phyloP scores from a whole-genome alignment of 2,888 invertebrate species.

The Xiphydria camelus region DNA sequence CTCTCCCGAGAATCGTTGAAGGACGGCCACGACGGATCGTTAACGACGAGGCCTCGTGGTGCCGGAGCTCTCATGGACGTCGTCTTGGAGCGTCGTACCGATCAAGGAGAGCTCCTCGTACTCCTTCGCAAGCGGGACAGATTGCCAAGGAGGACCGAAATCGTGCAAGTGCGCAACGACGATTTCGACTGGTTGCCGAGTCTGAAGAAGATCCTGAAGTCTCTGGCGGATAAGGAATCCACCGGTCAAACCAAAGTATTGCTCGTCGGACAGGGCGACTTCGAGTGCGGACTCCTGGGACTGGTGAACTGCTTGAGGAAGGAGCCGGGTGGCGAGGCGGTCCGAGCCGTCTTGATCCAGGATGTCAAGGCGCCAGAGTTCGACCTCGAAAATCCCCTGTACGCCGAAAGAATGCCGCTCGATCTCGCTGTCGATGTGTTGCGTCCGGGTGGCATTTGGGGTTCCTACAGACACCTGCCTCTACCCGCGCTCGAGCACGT shows the following conservation, averaged over 20 bases:
- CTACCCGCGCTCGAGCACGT: constrained; percentile 61
- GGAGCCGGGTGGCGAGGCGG: constrained; percentile 69
- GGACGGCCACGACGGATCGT: background rate
- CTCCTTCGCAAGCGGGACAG: constrained; percentile 31
- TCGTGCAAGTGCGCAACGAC: constrained; percentile 40
- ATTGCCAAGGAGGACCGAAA: constrained; percentile 36
- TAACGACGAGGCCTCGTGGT: constrained; percentile 12
- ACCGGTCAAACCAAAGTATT: constrained; percentile 62
- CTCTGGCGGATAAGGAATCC: constrained; percentile 56
- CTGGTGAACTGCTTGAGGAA: constrained; percentile 82
- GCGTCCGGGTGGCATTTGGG: constrained; percentile 63
- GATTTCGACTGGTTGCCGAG: constrained; percentile 53
- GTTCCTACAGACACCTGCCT: constrained; percentile 83
- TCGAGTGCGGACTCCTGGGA: constrained; percentile 82
- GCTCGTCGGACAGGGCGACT: constrained; percentile 70
- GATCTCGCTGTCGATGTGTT: constrained; percentile 80
- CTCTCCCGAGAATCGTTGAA: constrained; percentile 36
- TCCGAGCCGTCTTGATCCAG: constrained; percentile 66
- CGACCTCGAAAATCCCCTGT: constrained; percentile 67
- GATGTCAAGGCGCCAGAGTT: constrained; percentile 68
- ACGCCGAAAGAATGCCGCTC: constrained; percentile 68
- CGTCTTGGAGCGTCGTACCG: constrained; percentile 37
- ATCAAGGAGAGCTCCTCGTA: constrained; percentile 29
- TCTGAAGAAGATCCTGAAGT: constrained; percentile 44
- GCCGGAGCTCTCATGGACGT: constrained; percentile 26